Percentiles rank a stretch among this genome's conserved stretches.
These are phyloP conservation scores for Acrocyrtus sp. DNA, from an alignment of 2,888 invertebrate species.

Conservation along the genomic window DNA sequence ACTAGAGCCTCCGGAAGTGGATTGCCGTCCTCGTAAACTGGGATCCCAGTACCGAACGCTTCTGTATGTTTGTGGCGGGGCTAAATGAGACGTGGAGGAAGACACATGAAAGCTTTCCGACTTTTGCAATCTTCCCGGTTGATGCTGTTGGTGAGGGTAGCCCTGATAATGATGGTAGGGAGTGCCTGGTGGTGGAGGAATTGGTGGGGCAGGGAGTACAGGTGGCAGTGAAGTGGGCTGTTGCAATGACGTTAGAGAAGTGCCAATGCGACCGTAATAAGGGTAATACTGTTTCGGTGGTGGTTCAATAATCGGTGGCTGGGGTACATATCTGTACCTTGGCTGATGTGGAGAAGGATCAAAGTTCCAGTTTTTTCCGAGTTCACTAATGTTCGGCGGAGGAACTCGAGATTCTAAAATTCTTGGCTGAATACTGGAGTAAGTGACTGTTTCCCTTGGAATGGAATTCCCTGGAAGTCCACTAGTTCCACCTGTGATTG, in stretches of 20 bases:
- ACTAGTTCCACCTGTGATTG: neutral
- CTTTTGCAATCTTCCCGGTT: constrained; percentile 65
- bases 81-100: constrained; percentile 29
- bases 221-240: constrained; percentile 52
- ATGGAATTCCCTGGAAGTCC: constrained; percentile 15
- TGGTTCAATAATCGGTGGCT: constrained; percentile 66
- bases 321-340: constrained; percentile 75
- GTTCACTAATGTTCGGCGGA: constrained; percentile 24
- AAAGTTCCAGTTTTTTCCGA: constrained; percentile 68
- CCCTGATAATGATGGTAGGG: constrained; percentile 67
- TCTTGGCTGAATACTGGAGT: constrained; percentile 45
- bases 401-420: constrained; percentile 46
- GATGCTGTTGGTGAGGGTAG: constrained; percentile 69
- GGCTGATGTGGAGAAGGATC: constrained; percentile 82
- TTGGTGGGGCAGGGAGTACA: constrained; percentile 69
- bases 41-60: constrained; percentile 60
- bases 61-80: constrained; percentile 54
- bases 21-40: constrained; percentile 39
- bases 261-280: constrained; percentile 15
- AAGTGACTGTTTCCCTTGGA: constrained; percentile 47
- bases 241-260: neutral
- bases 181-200: constrained; percentile 45
- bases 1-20: constrained; percentile 7
- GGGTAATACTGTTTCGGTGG: constrained; percentile 33
- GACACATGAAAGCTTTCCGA: constrained; percentile 45